Percentiles rank a stretch among this genome's conserved stretches.
Conservation (phyloP, 35 echinoderm and acorn worm species). For the Eucidaris tribuloides region DNA sequence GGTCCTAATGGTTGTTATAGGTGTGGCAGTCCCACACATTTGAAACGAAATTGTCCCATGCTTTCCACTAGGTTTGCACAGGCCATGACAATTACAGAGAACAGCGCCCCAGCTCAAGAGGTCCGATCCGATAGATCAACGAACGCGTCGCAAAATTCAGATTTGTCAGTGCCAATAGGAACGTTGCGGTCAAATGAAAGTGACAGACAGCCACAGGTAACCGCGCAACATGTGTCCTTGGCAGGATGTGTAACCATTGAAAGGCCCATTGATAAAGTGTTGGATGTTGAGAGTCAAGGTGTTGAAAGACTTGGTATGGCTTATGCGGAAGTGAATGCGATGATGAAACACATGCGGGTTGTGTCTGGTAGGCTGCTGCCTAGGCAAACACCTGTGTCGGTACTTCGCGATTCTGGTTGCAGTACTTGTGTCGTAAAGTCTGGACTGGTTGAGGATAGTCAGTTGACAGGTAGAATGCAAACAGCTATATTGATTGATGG, state of each 20-base stretch:
- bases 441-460: background rate
- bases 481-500: conserved; percentile 32
- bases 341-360: no score
- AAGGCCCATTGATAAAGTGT: background rate
- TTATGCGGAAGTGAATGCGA: background rate
- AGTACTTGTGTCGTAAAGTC: conserved; percentile 33
- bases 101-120: background rate
- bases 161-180: no score
- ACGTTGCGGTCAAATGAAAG: no score
- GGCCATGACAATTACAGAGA: background rate
- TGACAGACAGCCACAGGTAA: no score
- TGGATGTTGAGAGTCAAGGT: conserved; percentile 12
- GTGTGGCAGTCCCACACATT: background rate
- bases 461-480: conserved; percentile 33
- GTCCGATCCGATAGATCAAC: background rate
- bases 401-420: conserved; percentile 51
- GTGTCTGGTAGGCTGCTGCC: background rate
- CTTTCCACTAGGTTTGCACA: background rate
- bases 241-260: no score
- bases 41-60: background rate
- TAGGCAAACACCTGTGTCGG: background rate
- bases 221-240: no score
- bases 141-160: background rate
- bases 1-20: background rate
- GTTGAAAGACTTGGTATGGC: conserved; percentile 4